A percentile compares a stretch with the other conserved stretches of the same genome.
Evolutionary conservation across 2,888 invertebrate genomes (phyloP).

Genomic region (Sesamia inferens): DNA sequence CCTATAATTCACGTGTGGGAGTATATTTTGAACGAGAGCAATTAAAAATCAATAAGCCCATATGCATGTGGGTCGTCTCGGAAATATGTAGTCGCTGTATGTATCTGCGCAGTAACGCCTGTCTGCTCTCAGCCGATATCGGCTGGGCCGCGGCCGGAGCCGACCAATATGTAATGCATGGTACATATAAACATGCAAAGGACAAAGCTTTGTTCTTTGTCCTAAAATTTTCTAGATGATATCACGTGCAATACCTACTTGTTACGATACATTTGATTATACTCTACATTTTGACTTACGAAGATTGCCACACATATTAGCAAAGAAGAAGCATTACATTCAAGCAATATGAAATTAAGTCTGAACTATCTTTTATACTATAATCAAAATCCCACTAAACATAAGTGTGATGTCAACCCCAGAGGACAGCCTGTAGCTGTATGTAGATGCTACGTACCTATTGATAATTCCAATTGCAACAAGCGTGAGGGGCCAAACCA

Average conservation of each 20-base stretch:
- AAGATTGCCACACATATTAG: background rate
- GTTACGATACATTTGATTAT: background rate
- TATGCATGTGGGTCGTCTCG: constrained; percentile 63
- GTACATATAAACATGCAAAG: constrained; percentile 17
- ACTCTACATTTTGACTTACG: background rate
- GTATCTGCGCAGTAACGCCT: constrained; percentile 61
- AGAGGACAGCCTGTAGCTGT: constrained; percentile 32
- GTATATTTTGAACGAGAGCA: constrained; percentile 51
- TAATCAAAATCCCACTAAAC: background rate
- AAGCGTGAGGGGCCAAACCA: constrained; percentile 13
- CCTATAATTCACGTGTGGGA: constrained; percentile 18
- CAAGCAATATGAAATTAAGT: background rate
- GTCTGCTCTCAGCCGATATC: constrained; percentile 50
- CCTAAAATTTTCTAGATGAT: constrained; percentile 16
- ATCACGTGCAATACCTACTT: background rate
- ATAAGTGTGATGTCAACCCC: constrained; percentile 17
- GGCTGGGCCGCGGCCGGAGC: constrained; percentile 40
- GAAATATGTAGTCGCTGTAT: constrained; percentile 58
- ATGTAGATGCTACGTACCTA: constrained; percentile 15
- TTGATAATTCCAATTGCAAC: constrained; percentile 32
- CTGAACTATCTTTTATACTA: background rate
- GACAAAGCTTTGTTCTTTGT: constrained; percentile 29
- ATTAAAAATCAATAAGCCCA: constrained; percentile 65
- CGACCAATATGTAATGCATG: constrained; percentile 34
- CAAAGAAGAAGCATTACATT: background rate